Conservation (phyloP, 92 coral and sea anemone species). For the Actinostola sp. region DNA sequence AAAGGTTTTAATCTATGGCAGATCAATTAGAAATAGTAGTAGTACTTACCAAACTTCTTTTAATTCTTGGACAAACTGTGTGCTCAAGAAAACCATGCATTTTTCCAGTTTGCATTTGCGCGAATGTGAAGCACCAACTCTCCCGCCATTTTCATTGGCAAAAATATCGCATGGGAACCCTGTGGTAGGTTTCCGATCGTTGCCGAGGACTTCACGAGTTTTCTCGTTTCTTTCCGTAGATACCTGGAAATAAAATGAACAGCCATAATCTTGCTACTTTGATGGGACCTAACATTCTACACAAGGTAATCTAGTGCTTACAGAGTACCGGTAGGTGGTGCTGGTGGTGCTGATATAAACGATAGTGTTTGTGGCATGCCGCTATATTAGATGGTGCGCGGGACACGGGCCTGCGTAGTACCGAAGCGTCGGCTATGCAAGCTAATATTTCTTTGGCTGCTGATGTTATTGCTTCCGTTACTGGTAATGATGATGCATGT, state of each 20-base stretch:
- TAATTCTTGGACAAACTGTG: not conserved
- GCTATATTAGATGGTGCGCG: too few relatives aligned
- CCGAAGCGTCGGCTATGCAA: too few relatives aligned
- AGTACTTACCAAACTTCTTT: constrained; percentile 1
- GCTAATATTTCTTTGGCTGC: too few relatives aligned
- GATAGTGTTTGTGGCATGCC: too few relatives aligned
- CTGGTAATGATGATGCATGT: too few relatives aligned
- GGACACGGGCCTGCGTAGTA: too few relatives aligned
- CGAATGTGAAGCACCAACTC: not conserved
- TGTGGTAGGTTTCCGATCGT: constrained; percentile 16
- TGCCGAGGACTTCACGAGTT: constrained; percentile 1
- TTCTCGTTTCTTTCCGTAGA: constrained; percentile 31
- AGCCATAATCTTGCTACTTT: constrained; percentile 90
- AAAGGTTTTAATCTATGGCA: too few relatives aligned
- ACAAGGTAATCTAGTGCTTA: constrained; percentile 63
- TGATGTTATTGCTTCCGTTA: too few relatives aligned
- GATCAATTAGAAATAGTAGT: too few relatives aligned
- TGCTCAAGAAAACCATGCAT: not conserved
- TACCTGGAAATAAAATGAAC: constrained; percentile 95
- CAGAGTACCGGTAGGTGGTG: not conserved
- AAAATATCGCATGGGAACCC: constrained; percentile 5
- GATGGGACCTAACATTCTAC: constrained; percentile 96
- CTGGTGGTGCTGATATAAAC: not conserved
- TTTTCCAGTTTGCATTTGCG: too few relatives aligned
- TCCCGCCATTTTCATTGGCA: constrained; percentile 20